Base-by-base conservation (phyloP, 2,888 invertebrate species). In the Cotesia congregata region DNA sequence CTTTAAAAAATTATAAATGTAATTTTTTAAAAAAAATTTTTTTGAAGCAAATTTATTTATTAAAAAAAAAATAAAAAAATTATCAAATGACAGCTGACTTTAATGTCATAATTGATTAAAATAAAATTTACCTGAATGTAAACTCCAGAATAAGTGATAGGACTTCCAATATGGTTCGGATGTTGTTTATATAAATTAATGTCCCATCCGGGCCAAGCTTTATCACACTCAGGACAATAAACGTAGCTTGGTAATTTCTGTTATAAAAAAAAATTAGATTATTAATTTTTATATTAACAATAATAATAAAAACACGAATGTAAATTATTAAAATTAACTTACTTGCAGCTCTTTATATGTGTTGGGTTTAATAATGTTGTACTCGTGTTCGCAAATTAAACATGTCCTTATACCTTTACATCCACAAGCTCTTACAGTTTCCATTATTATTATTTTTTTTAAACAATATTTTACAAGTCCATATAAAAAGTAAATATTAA, bases 341-440 rank as follows among this genome's bases (percentile, higher is more conserved):
- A 90, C 90, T 85, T 90, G 85, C 41, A 90, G 85, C 71, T 89
- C 80, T 50, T 84, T 79, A 20, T 82, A 82, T 70, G 89, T 80
- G 72, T 90, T 85, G 3, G 88, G 89, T 85, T 90, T 92, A 6
- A 82, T 84, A 80, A 92, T 91, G 12, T 91, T 90, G 81, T 90
- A 93, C 80, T 94, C 91, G 65, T 92, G 91, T 91, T 97, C 97
- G 89, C 98, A 98, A 77, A 95, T 90, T 30, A 97, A 91, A 88
- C 98, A 98, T 1, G 96, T 96, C 82, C 98, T 92, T 81, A 95
- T 94, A 1, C 98, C 97, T 91, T 98, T 98, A 87, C 98, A 98
- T 62, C 97, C 98, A 90, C 98, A 98, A 0, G 93, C 92, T 64
- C 96, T 90, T 50, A 93, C 92, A 81, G 92, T 92, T 84, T 93